Conservation (phyloP, 2,797 vertebrate species). For the Telmatherina bonti region DNA sequence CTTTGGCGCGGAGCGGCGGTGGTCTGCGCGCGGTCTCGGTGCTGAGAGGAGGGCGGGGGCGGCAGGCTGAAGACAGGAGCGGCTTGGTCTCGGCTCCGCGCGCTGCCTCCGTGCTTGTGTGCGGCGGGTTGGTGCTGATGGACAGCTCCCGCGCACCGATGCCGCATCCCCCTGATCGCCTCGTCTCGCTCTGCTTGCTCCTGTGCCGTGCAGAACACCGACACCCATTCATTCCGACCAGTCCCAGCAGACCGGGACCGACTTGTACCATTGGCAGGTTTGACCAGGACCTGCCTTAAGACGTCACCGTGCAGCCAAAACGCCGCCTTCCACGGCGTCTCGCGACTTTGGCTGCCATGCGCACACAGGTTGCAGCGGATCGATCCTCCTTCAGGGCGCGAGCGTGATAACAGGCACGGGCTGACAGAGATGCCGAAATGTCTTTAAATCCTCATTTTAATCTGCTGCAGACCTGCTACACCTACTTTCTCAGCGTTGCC, state of each 20-base stretch:
- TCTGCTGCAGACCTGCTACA: slow-evolving; percentile 30
- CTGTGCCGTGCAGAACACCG: slow-evolving; percentile 81
- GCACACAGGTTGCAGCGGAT: slow-evolving; percentile 79
- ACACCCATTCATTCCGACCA: slow-evolving; percentile 83
- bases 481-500: slow-evolving; percentile 66
- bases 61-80: slow-evolving; percentile 82
- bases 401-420: slow-evolving; percentile 33
- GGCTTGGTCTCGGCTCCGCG: slow-evolving; percentile 71
- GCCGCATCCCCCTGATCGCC: slow-evolving; percentile 82
- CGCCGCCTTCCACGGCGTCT: slow-evolving; percentile 77
- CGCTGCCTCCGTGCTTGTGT: slow-evolving; percentile 61
- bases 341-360: slow-evolving; percentile 70
- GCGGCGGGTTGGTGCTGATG: slow-evolving; percentile 79
- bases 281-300: slow-evolving; percentile 84
- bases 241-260: slow-evolving; percentile 82
- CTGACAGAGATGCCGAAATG: slow-evolving; percentile 30
- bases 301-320: slow-evolving; percentile 82
- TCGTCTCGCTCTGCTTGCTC: slow-evolving; percentile 80
- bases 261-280: slow-evolving; percentile 85
- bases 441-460: slow-evolving; percentile 50
- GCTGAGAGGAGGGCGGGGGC: slow-evolving; percentile 83
- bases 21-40: slow-evolving; percentile 76
- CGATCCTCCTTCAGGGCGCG: slow-evolving; percentile 57
- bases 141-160: slow-evolving; percentile 82
- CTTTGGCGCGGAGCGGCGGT: slow-evolving; percentile 76